These are phyloP conservation scores for Bugula neritina DNA, from an alignment of 2,888 invertebrate species.

Conservation along the genomic window DNA sequence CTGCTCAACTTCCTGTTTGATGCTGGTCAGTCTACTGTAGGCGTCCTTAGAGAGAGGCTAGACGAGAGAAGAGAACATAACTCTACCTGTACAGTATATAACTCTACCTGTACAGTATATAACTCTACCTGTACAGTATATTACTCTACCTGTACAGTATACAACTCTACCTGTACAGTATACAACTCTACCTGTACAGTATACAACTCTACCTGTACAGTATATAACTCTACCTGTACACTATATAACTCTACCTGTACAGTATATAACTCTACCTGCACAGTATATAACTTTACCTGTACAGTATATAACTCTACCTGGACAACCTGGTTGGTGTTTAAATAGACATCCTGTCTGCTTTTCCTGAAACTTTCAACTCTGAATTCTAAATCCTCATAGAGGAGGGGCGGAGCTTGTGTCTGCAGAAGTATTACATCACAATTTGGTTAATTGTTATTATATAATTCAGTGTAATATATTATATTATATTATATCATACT, in stretches of 20 bases:
- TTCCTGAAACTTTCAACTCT: not conserved
- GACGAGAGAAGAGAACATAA: not conserved
- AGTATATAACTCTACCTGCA: not conserved
- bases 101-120: not conserved
- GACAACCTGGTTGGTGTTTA: not conserved
- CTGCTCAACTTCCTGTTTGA: not conserved
- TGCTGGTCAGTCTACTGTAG: not conserved
- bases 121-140: not conserved
- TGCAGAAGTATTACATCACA: too few species aligned
- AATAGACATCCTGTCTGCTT: not conserved
- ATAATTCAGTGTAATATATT: too few species aligned
- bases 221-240: not conserved
- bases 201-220: not conserved
- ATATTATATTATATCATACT: too few species aligned
- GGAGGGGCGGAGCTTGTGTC: too few species aligned
- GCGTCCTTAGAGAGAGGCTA: not conserved
- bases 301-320: not conserved
- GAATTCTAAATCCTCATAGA: not conserved
- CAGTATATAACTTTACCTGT: not conserved
- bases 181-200: not conserved
- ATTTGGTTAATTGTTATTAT: too few species aligned
- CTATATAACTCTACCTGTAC: not conserved
- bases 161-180: not conserved
- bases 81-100: not conserved
- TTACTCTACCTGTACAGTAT: not conserved